Base-by-base conservation (phyloP, 2,113 vertebrate species). In the Nematolebias whitei region DNA sequence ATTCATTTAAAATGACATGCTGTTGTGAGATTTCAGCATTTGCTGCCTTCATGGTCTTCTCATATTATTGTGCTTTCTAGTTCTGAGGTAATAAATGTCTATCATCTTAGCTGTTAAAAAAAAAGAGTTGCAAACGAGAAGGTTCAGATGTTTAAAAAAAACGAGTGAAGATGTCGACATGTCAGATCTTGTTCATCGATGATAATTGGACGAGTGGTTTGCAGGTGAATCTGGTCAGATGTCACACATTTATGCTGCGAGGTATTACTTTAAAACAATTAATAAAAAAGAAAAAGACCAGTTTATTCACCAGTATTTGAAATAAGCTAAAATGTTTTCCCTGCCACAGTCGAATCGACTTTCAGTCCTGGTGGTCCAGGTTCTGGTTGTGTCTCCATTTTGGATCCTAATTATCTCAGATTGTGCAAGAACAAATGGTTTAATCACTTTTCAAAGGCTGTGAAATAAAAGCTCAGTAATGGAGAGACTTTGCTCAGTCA, bases 1-100 rank as follows among this genome's bases (percentile, higher is more conserved):
- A 72, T 80, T 80, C 49, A 69, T 79, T 64, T n/a, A 15, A 63
- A 39, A 76, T 63, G 4, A 53, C 13, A 23, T 79, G 75, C 72
- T 78, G 64, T 79, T 68, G 56, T 70, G 68, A 79, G 81, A 85
- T 84, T 83, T 85, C 66, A 77, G 56, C 80, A 61, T 10, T 15
- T 45, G 70, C 52, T 60, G 68, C 68, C 71, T 71, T 68, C 55
- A 59, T 2, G 41, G 19, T 62, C 32, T 29, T 35, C 16, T n/a
- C 18, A 18, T 18, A 5, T 44, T n/a, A 5, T 44, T 8, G 43
- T 6, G 2, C 16, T n/a, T 44, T 44, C 0, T 44, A n/a, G 43
- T n/a, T 18, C 32, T 35, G 32, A 35, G 32, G 32, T 10, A 35
- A 35, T 8, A 35, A 10, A 35, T 10, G 32, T 10, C 2, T 35